phyloP scores from a whole-genome alignment of 1,140 invertebrate genomes.

The Aphis craccivora region DNA sequence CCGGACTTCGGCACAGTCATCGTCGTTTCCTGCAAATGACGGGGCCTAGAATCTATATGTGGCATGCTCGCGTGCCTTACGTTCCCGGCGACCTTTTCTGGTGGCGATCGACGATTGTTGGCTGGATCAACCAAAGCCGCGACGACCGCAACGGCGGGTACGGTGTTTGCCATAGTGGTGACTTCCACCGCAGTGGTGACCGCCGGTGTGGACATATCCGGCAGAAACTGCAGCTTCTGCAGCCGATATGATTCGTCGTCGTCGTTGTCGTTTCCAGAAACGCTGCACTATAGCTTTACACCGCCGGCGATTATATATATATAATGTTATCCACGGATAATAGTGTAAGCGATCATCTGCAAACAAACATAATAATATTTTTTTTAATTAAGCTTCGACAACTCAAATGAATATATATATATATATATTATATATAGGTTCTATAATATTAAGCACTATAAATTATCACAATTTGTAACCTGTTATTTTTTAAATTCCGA shows the following conservation, averaged over 20 bases:
- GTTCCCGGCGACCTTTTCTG: background rate
- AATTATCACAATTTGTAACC: too few relatives aligned
- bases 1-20: background rate
- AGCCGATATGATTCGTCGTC: background rate
- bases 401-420: too few relatives aligned
- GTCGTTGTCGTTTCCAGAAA: background rate
- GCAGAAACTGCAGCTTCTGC: background rate
- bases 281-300: background rate
- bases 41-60: background rate
- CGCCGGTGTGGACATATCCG: background rate
- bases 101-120: background rate
- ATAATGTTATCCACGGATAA: background rate
- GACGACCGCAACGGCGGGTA: background rate
- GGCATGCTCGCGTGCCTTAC: slow-evolving; percentile 21
- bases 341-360: background rate
- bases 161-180: too few relatives aligned
- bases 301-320: background rate
- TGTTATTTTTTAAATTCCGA: too few relatives aligned
- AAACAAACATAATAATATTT: background rate
- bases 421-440: too few relatives aligned
- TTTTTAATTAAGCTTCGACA: too few relatives aligned
- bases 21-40: background rate
- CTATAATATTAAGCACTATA: too few relatives aligned
- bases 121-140: background rate
- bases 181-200: too few relatives aligned